These are phyloP conservation scores for Minunthozetes semirufus DNA, from an alignment of 2,888 invertebrate species.

Conservation along the genomic window DNA sequence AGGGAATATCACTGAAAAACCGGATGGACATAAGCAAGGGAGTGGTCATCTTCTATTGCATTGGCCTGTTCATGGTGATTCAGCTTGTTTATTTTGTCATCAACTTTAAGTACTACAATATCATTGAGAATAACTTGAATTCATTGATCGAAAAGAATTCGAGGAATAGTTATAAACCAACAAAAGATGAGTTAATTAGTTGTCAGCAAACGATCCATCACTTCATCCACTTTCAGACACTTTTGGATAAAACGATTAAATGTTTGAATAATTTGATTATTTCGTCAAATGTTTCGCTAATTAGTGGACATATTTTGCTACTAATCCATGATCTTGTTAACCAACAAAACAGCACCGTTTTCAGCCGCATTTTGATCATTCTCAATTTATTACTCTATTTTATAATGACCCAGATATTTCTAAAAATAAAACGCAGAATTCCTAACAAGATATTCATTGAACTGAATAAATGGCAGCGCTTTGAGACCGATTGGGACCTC, in stretches of 20 bases:
- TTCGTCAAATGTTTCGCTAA: not conserved
- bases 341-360: no score
- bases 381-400: no score
- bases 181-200: not conserved
- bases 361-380: no score
- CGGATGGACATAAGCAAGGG: not conserved
- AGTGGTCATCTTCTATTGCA: not conserved
- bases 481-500: no score
- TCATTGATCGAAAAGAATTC: not conserved
- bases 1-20: not conserved
- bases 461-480: no score
- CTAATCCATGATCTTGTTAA: no score
- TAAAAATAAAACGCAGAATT: no score
- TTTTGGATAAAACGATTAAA: not conserved
- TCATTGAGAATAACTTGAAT: not conserved
- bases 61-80: not conserved
- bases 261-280: not conserved
- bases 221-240: not conserved
- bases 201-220: not conserved
- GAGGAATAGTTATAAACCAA: not conserved
- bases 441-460: no score
- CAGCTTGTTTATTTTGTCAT: not conserved
- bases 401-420: no score
- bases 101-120: not conserved
- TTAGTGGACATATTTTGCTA: no score